These are phyloP conservation scores for Corythornis leucogaster DNA, from an alignment of 2,797 vertebrate species.

Conservation along the genomic window DNA sequence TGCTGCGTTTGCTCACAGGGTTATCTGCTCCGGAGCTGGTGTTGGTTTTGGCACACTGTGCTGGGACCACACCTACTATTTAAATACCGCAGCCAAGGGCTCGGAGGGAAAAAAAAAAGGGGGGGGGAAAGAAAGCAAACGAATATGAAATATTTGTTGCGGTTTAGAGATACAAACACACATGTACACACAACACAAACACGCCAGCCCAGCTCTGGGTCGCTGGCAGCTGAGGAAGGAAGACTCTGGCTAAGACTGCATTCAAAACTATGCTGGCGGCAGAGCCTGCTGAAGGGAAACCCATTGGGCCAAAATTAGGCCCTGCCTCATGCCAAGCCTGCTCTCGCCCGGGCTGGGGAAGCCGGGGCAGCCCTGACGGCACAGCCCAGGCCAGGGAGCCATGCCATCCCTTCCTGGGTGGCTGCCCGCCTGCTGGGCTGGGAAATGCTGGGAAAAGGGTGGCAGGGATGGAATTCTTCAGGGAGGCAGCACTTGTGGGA, in stretches of 20 bases:
- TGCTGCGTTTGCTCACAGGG: constrained; percentile 40
- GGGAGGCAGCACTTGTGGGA: fast-evolving
- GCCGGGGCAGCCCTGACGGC: neutral
- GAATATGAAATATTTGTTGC: constrained; percentile 66
- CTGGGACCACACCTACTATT: constrained; percentile 71
- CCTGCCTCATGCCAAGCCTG: neutral
- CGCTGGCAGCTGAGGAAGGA: constrained; percentile 47
- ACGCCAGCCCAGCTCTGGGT: constrained; percentile 10
- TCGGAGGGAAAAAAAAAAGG: neutral
- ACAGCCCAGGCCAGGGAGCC: neutral
- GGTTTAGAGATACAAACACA: constrained; percentile 66
- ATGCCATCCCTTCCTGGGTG: constrained; percentile 5
- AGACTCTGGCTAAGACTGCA: constrained; percentile 47
- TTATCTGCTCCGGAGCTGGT: constrained; percentile 64
- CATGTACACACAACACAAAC: constrained; percentile 54
- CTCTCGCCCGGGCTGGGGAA: neutral
- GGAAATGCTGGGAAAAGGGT: neutral
- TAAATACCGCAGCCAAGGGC: constrained; percentile 67
- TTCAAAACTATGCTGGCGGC: constrained; percentile 26
- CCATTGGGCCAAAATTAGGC: constrained; percentile 57
- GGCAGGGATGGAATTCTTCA: constrained; percentile 13
- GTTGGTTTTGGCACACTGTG: constrained; percentile 62
- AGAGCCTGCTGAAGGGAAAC: constrained; percentile 47
- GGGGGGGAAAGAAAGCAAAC: constrained; percentile 37
- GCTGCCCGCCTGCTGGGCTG: neutral